Evolutionary conservation across 2,888 invertebrate genomes (phyloP).

Genomic region (Cistogaster globosa): DNA sequence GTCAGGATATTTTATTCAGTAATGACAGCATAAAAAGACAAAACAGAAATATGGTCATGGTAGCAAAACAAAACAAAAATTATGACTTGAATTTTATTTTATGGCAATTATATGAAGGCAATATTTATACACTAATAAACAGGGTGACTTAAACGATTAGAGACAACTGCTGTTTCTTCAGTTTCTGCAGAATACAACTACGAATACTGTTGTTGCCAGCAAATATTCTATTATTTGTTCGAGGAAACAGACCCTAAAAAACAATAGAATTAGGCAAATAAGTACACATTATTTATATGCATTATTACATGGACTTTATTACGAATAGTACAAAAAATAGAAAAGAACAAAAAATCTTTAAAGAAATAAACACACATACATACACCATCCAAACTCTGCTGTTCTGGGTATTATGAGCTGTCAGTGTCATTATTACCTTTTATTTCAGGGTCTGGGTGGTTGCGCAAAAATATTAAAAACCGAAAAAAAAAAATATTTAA

Average conservation of each 20-base stretch:
- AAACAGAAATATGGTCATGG: conserved; percentile 6
- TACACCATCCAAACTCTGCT: conserved; percentile 14
- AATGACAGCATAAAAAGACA: conserved; percentile 43
- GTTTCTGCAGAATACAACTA: neutral
- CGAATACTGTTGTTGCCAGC: conserved; percentile 29
- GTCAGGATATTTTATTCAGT: conserved; percentile 57
- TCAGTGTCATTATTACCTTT: conserved; percentile 68
- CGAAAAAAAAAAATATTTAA: conserved; percentile 6
- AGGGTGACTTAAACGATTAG: conserved; percentile 81
- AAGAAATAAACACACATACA: conserved; percentile 32
- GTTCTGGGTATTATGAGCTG: conserved; percentile 58
- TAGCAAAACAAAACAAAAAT: conserved; percentile 30
- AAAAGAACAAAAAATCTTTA: conserved; percentile 1
- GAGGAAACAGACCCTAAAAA: conserved; percentile 20
- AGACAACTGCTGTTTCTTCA: conserved; percentile 77
- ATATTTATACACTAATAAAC: conserved; percentile 72
- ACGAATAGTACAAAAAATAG: neutral
- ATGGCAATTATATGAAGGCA: conserved; percentile 71
- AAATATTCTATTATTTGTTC: conserved; percentile 24
- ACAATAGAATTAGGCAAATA: conserved; percentile 47
- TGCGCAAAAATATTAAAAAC: conserved; percentile 3
- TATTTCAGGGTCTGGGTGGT: conserved; percentile 7
- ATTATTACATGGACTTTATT: conserved; percentile 43
- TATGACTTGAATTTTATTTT: conserved; percentile 61
- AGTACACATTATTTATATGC: conserved; percentile 49